phyloP scores from a whole-genome alignment of 2,797 vertebrate species.

The Cottoperca gobio region DNA sequence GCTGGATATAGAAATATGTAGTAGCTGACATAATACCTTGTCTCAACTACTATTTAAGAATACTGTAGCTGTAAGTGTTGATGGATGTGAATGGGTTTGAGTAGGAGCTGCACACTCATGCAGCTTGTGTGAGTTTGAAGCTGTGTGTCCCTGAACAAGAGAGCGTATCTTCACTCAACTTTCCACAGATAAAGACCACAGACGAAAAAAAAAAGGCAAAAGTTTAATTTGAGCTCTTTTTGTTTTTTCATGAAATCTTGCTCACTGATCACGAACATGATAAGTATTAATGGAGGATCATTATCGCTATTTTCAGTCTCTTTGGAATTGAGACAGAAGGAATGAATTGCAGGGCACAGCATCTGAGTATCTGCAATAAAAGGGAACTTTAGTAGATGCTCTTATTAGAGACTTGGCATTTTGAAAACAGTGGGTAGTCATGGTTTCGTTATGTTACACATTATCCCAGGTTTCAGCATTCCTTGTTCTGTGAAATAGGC shows the following conservation, averaged over 20 bases:
- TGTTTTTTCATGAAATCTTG: slow-evolving; percentile 51
- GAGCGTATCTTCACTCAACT: slow-evolving; percentile 7
- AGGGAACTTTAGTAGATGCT: slow-evolving; percentile 54
- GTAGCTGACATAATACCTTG: neutral
- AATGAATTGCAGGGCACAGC: slow-evolving; percentile 71
- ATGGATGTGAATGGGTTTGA: neutral
- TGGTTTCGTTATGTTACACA: slow-evolving; percentile 61
- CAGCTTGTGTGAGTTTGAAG: neutral
- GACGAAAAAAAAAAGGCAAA: slow-evolving; percentile 28
- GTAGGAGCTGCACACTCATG: neutral
- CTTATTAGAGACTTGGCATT: slow-evolving; percentile 67
- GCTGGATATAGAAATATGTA: neutral
- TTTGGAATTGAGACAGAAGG: slow-evolving; percentile 65
- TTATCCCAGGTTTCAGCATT: slow-evolving; percentile 52
- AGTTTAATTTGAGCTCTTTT: slow-evolving; percentile 48
- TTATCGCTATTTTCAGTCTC: slow-evolving; percentile 70
- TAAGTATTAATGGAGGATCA: slow-evolving; percentile 72
- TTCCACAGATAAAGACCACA: slow-evolving; percentile 33
- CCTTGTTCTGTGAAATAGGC: slow-evolving; percentile 53
- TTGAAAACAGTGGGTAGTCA: slow-evolving; percentile 63
- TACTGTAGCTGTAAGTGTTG: neutral
- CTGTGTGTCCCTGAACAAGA: neutral
- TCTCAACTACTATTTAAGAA: neutral
- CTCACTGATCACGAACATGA: slow-evolving; percentile 61
- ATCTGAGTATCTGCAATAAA: slow-evolving; percentile 64